Evolutionary conservation across 2,888 invertebrate genomes (phyloP).

Genomic region (Iphiclides podalirius): DNA sequence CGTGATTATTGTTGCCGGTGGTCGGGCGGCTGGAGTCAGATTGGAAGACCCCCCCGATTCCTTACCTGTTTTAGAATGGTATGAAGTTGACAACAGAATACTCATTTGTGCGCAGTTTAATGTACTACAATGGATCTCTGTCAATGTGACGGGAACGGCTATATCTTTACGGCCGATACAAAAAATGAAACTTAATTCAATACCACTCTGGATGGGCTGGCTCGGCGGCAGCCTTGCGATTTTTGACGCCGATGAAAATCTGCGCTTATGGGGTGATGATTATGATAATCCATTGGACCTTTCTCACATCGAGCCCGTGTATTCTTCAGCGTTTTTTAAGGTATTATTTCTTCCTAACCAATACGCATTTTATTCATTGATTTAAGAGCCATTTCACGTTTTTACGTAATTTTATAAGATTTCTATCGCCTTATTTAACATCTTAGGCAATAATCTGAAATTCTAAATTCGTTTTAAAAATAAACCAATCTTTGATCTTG

Average conservation of each 20-base stretch:
- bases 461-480: too few species aligned
- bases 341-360: conserved; percentile 60
- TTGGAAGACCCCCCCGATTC: conserved; percentile 87
- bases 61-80: conserved; percentile 96
- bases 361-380: too few species aligned
- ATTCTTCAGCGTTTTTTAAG: conserved; percentile 93
- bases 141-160: conserved; percentile 63
- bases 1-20: conserved; percentile 80
- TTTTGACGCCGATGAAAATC: conserved; percentile 90
- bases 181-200: conserved; percentile 83
- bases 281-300: conserved; percentile 92
- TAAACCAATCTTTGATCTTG: too few species aligned
- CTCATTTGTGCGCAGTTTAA: conserved; percentile 93
- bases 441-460: not conserved
- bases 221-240: conserved; percentile 90
- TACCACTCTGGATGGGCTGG: conserved; percentile 85
- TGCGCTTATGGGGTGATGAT: conserved; percentile 94
- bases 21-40: conserved; percentile 71
- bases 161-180: conserved; percentile 81
- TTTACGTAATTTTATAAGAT: too few species aligned
- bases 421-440: too few species aligned
- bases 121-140: conserved; percentile 92
- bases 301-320: conserved; percentile 89
- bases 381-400: too few species aligned
- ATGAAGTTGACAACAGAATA: conserved; percentile 85